Base-by-base conservation (phyloP, 2,888 invertebrate species). In the Tribolium freemani region DNA sequence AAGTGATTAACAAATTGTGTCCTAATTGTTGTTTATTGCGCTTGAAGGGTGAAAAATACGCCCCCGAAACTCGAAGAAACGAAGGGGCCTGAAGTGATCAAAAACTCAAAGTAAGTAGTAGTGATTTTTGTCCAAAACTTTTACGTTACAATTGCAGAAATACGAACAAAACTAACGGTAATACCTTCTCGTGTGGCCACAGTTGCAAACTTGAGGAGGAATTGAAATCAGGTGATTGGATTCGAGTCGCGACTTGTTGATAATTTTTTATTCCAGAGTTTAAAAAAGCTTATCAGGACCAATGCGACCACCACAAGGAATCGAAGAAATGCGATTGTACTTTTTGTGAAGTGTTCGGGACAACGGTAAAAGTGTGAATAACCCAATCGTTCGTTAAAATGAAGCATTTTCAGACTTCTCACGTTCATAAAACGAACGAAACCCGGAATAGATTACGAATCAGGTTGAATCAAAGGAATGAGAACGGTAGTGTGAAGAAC, bases 261-360 rank as follows among this genome's bases (percentile, higher is more conserved):
- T 58, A 50, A 8, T 69, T 67, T 51, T 50, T 45, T 72, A 13
- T 79, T 74, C 11, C 58, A 78, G 80, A 79, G 51, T 60, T 75
- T 31, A 80, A 82, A 72, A 80, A 78, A 68, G 74, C 76, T 53
- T 79, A 76, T 60, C 78, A 78, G 69, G 80, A 79, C 46, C 75
- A 74, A 45, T 80, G 80, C 67, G 80, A 80, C 53, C 78, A 88
- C 68, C 81, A 82, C 53, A 83, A 82, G 57, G 83, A 83, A 70
- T 77, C 81, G 44, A 85, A 84, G 69, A 84, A 82, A 75, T 86
- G 86, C 75, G 85, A 85, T 75, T 86, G 85, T 73, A 84, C 85
- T 50, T 85, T 84, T 76, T 85, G 86, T 71, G 85, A 85, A 81
- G 83, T 86, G 13, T 86, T 86, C 72, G 85, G 84, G 66, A 58